Evolutionary conservation across 2,113 vertebrate species (phyloP).

Genomic region (Gobius niger): DNA sequence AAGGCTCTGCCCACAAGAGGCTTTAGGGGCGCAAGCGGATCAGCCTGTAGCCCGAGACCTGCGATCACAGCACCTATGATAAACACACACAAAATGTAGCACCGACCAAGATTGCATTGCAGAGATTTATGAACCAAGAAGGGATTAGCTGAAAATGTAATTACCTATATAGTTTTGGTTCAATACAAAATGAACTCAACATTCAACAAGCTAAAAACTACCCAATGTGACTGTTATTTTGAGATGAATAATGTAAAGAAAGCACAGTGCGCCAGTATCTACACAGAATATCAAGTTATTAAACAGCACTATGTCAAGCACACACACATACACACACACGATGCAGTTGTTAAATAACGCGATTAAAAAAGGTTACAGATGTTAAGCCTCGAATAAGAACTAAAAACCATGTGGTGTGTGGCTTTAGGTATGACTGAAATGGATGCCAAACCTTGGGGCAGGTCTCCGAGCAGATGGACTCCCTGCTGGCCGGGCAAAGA

Average conservation of each 20-base stretch:
- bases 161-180: no score
- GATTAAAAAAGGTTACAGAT: slow-evolving; percentile 32
- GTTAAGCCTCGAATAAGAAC: slow-evolving; percentile 23
- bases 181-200: no score
- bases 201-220: no score
- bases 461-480: slow-evolving; percentile 76
- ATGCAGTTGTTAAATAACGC: not conserved
- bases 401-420: slow-evolving; percentile 17
- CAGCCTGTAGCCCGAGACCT: slow-evolving; percentile 74
- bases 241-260: no score
- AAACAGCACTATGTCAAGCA: no score
- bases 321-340: no score
- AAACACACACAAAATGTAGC: not conserved
- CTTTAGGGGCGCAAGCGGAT: slow-evolving; percentile 77
- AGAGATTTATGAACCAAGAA: no score
- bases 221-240: no score
- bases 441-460: slow-evolving; percentile 74
- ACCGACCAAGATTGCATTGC: no score
- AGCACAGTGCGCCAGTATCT: no score
- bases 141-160: no score
- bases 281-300: no score
- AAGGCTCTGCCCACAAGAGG: slow-evolving; percentile 65
- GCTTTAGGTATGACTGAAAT: slow-evolving; percentile 24
- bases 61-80: slow-evolving; percentile 55
- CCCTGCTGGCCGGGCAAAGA: slow-evolving; percentile 75